A percentile compares a stretch with the other conserved stretches of the same genome.
These are phyloP conservation scores for Bugula neritina DNA, from an alignment of 2,888 invertebrate genomes.

Conservation along the genomic window DNA sequence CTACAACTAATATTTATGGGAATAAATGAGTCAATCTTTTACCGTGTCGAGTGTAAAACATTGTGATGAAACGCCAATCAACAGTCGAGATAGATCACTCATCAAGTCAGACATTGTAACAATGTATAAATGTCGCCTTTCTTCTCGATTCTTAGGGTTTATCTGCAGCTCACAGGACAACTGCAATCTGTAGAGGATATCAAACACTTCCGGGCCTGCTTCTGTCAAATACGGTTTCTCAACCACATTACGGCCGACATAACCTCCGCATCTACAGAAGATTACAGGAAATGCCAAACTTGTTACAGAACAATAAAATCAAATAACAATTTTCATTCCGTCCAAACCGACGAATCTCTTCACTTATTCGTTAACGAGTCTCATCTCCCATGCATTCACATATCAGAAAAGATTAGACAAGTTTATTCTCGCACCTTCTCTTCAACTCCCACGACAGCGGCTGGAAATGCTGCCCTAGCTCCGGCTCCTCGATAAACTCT, in stretches of 20 bases:
- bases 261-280: background rate
- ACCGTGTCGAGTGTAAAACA: constrained; percentile 40
- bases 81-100: constrained; percentile 39
- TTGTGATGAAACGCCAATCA: constrained; percentile 44
- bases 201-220: constrained; percentile 41
- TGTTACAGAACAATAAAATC: background rate
- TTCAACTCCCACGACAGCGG: constrained; percentile 15
- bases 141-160: constrained; percentile 20
- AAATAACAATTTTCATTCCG: too few relatives aligned
- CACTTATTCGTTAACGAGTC: too few relatives aligned
- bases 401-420: too few relatives aligned
- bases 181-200: constrained; percentile 36
- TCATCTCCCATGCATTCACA: too few relatives aligned
- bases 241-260: background rate
- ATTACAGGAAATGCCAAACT: too few relatives aligned
- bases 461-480: background rate
- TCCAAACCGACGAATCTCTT: too few relatives aligned
- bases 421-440: background rate
- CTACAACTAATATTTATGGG: too few relatives aligned
- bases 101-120: constrained; percentile 6
- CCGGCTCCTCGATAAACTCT: background rate
- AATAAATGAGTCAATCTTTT: too few relatives aligned
- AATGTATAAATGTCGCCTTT: background rate
- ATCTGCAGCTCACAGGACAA: constrained; percentile 34
- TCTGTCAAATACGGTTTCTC: constrained; percentile 44